Base-by-base conservation (phyloP, 2,888 invertebrate genomes). In the Fragum whitleyi region DNA sequence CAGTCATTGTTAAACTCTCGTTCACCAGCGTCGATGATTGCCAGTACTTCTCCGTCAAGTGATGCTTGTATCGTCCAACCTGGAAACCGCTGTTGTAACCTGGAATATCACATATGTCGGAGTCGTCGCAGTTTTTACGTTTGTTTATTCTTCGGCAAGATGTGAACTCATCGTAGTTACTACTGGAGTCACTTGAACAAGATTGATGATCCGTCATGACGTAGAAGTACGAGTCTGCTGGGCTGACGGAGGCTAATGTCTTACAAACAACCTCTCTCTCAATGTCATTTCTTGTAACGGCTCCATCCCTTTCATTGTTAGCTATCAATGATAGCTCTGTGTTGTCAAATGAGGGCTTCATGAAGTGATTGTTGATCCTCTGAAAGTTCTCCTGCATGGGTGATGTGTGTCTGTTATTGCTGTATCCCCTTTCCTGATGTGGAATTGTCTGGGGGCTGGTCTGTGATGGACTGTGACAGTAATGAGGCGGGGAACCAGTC, bases 231-330 rank as follows among this genome's bases (percentile, higher is more conserved):
- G 81, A 81, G 23, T 81, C 74, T 6, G 69, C 51, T 11, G 81
- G 85, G 57, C 72, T 85, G 47, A 81, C 69, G 0, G 85, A 79
- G 5, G 79, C 47, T 5, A 85, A 59, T 2, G 81, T 79, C 62
- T 81, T 79, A 69, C 72, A 68, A 5, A 85, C 85, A 53, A 85
- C 77, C 59, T 85, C 85, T 77, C 74, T 65, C 68, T 85, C 85
- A 55, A 85, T 79, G 55, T 85, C 85, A 47, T 62, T 77, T 55
- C 85, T 76, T 19, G 81, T 79, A 76, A 85, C 57, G 32, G 67
- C 73, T 62, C 85, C 77, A 36, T 85, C 77, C 23, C 62, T 61
- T 21, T 81, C 79, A 23, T 55, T 57, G 29, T 81, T 79, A 3
- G 62, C 61, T 5, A 78, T 21, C 23, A 84, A 74, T 7, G 71